These are phyloP conservation scores for Aphaenogaster floridana DNA, from an alignment of 1,140 invertebrate genomes.

Conservation along the genomic window DNA sequence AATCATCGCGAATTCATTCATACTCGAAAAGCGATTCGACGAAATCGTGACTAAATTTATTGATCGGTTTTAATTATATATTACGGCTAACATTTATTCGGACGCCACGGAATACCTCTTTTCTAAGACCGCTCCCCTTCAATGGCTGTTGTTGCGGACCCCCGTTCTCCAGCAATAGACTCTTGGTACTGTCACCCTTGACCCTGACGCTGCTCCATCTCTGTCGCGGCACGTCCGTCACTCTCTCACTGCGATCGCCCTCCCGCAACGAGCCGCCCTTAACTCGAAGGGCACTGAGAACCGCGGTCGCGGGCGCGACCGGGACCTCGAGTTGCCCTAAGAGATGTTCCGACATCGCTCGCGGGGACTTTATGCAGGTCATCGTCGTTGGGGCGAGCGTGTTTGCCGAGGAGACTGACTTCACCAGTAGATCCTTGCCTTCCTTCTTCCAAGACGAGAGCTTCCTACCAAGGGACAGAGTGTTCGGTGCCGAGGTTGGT, in stretches of 20 bases:
- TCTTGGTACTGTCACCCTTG: slow-evolving; percentile 85
- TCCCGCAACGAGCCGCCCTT: slow-evolving; percentile 82
- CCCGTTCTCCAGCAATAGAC: slow-evolving; percentile 84
- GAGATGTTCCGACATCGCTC: slow-evolving; percentile 86
- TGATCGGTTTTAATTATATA: slow-evolving; percentile 22
- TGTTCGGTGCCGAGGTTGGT: slow-evolving; percentile 70
- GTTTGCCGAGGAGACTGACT: slow-evolving; percentile 83
- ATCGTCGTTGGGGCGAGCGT: slow-evolving; percentile 83
- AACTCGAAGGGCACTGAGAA: slow-evolving; percentile 77
- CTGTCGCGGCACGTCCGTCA: slow-evolving; percentile 80
- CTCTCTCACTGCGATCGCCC: slow-evolving; percentile 75
- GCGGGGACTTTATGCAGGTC: slow-evolving; percentile 85
- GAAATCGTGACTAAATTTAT: not conserved
- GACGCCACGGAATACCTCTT: slow-evolving; percentile 81
- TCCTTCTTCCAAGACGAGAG: slow-evolving; percentile 77
- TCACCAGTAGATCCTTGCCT: slow-evolving; percentile 79
- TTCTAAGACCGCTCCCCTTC: slow-evolving; percentile 79
- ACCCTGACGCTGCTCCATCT: slow-evolving; percentile 85
- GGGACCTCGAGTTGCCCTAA: slow-evolving; percentile 82
- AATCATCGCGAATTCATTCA: not conserved
- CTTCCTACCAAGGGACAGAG: slow-evolving; percentile 74
- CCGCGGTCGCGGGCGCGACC: slow-evolving; percentile 70
- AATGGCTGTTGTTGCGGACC: slow-evolving; percentile 80
- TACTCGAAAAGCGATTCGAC: not conserved
- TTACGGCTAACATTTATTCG: not conserved